These are phyloP conservation scores for Hermaeophaga mercurialis DNA, from an alignment of 2,888 invertebrate genomes.

Conservation along the genomic window DNA sequence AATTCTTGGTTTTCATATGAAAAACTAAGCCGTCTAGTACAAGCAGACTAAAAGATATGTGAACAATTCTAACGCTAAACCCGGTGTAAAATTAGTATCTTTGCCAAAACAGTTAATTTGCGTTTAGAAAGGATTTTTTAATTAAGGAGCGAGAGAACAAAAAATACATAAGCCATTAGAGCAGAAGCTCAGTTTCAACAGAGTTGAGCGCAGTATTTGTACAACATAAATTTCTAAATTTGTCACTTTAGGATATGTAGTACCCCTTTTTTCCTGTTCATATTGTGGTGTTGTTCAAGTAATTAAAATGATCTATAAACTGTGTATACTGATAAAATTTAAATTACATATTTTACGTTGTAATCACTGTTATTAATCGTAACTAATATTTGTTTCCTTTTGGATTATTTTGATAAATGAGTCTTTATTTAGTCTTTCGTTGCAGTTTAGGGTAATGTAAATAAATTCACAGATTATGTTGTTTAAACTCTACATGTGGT, in stretches of 20 bases:
- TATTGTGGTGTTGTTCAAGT: neutral
- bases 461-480: slow-evolving; percentile 26
- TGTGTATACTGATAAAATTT: slow-evolving; percentile 13
- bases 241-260: neutral
- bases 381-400: slow-evolving; percentile 19
- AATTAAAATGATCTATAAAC: slow-evolving; percentile 8
- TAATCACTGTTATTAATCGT: slow-evolving; percentile 22
- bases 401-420: slow-evolving; percentile 19
- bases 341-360: slow-evolving; percentile 17
- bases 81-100: neutral
- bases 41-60: too few species aligned
- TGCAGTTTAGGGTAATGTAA: slow-evolving; percentile 22
- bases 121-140: neutral
- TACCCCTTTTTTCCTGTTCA: slow-evolving; percentile 1
- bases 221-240: slow-evolving; percentile 12
- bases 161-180: neutral
- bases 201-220: neutral
- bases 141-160: neutral
- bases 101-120: neutral
- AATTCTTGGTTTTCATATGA: too few species aligned
- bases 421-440: slow-evolving; percentile 17
- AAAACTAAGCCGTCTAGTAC: too few species aligned
- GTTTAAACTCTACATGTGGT: slow-evolving; percentile 27
- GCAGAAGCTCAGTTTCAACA: neutral
- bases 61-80: too few species aligned